A percentile compares a stretch with the other conserved stretches of the same genome.
Conservation (phyloP, 2,888 invertebrate species). For the Eristalinus sepulchralis region DNA sequence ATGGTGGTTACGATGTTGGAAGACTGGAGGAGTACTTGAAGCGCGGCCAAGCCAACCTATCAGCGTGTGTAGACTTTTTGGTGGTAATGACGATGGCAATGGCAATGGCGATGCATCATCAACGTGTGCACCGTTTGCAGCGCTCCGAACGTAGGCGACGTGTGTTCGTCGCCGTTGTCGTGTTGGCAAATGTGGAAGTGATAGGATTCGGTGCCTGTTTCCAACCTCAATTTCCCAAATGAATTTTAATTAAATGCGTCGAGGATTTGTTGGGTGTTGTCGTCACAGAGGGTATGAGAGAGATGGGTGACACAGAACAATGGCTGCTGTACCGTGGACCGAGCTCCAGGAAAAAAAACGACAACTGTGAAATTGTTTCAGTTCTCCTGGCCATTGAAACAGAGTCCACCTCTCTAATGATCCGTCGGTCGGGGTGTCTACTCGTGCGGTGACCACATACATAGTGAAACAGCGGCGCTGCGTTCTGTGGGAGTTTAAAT, state of each 20-base stretch:
- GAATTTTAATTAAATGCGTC: conserved; percentile 72
- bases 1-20: conserved; percentile 19
- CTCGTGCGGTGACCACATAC: neutral
- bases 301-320: conserved; percentile 13
- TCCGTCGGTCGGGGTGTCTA: conserved; percentile 13
- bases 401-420: conserved; percentile 19
- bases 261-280: conserved; percentile 60
- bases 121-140: conserved; percentile 49
- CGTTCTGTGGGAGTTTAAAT: neutral
- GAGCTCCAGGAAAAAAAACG: neutral
- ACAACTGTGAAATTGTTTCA: conserved; percentile 7
- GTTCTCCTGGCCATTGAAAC: neutral
- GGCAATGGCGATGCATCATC: conserved; percentile 60
- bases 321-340: neutral
- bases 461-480: neutral
- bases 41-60: conserved; percentile 68
- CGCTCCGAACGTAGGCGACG: neutral
- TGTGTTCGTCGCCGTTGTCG: neutral
- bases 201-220: conserved; percentile 68
- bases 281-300: neutral
- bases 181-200: conserved; percentile 67
- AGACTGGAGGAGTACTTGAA: conserved; percentile 57
- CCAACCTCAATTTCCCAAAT: conserved; percentile 71
- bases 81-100: conserved; percentile 45
- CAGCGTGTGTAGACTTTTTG: conserved; percentile 65